Conservation (phyloP, 2,113 vertebrate genomes). For the Mola mola region DNA sequence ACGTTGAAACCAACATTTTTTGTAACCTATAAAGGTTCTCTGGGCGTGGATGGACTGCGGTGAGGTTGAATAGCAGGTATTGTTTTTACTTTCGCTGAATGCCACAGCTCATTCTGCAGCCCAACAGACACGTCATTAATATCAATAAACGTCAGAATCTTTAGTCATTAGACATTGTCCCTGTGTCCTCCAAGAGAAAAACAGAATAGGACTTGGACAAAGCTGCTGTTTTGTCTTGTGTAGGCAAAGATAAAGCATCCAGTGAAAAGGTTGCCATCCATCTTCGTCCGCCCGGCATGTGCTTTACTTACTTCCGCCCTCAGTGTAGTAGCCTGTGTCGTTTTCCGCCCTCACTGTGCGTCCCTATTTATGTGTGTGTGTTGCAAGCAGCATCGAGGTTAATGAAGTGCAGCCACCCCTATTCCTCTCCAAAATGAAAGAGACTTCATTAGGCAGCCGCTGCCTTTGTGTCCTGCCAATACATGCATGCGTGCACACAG, state of each 20-base stretch:
- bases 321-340: constrained; percentile 58
- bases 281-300: constrained; percentile 76
- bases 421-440: constrained; percentile 51
- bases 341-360: constrained; percentile 45
- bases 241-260: constrained; percentile 66
- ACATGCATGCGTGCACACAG: not conserved
- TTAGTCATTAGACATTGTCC: constrained; percentile 58
- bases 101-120: constrained; percentile 18
- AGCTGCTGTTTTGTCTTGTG: constrained; percentile 65
- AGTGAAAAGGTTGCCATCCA: constrained; percentile 79
- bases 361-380: constrained; percentile 19
- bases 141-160: constrained; percentile 69
- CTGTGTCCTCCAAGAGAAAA: constrained; percentile 48
- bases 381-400: constrained; percentile 53
- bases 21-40: too few relatives aligned
- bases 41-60: too few relatives aligned
- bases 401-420: constrained; percentile 78
- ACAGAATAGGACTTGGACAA: constrained; percentile 48
- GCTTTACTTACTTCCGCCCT: constrained; percentile 68
- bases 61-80: constrained; percentile 5
- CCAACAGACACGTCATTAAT: constrained; percentile 50
- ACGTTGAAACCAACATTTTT: too few relatives aligned
- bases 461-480: constrained; percentile 20
- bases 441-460: constrained; percentile 67
- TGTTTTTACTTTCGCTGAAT: constrained; percentile 40